Evolutionary conservation across 35 echinoderm and acorn worm genomes (phyloP).

Genomic region (Apostichopus parvimensis): DNA sequence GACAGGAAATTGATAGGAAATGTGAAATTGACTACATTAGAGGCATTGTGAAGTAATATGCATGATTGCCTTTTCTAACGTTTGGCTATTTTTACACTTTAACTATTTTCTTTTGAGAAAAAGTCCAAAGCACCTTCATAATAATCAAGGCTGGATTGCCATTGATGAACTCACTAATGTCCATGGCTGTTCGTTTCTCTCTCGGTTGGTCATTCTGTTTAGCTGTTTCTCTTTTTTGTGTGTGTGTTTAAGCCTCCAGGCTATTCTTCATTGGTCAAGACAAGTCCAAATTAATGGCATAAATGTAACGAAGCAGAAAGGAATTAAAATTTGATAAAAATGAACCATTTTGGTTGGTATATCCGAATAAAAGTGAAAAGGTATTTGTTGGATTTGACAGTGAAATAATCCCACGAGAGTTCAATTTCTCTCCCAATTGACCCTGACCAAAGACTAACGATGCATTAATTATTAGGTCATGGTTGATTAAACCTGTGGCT

Average conservation of each 20-base stretch:
- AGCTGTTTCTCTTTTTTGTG: neutral
- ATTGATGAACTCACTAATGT: neutral
- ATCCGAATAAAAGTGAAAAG: neutral
- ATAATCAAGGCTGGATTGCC: neutral
- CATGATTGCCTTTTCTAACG: too few species aligned
- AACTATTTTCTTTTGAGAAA: too few species aligned
- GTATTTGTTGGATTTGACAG: neutral
- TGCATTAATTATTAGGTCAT: neutral
- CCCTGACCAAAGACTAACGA: neutral
- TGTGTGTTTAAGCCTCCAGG: neutral
- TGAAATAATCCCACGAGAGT: neutral
- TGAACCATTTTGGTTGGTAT: neutral
- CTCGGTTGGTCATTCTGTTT: neutral
- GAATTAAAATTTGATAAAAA: neutral
- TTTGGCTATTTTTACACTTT: too few species aligned
- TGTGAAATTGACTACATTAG: too few species aligned
- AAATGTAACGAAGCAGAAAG: too few species aligned
- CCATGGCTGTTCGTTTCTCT: neutral
- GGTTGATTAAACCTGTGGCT: neutral
- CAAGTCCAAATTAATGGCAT: too few species aligned
- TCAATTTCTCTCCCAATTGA: neutral
- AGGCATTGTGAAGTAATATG: too few species aligned
- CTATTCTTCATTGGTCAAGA: neutral
- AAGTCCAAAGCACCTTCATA: too few species aligned
- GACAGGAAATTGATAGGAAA: too few species aligned